Base-by-base conservation (phyloP, 2,888 invertebrate genomes). In the Acleris emargana region DNA sequence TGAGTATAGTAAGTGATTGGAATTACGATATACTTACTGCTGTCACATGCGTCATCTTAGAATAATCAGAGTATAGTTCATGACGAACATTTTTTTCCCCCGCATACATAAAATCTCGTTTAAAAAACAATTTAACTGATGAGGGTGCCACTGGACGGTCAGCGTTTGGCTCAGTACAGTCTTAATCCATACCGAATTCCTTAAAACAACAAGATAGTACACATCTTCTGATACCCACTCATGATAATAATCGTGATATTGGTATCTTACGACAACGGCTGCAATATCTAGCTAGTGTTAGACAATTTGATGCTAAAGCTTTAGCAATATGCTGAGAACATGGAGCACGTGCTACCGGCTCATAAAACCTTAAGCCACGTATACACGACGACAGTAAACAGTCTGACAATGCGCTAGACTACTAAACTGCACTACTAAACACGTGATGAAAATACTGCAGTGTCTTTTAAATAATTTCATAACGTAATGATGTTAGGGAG, bases 371-470 rank as follows among this genome's bases (percentile, higher is more conserved):
- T 18, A 62, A 51, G 57, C 43, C 55, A 62, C 51, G 55, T 62
- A 42, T 51, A 57, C 50, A 62, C 57, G 43, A 28, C 49, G 50
- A 25, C 43, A 62, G 55, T 60, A 57, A 57, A 50, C 55, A 22
- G 50, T 25, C 32, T 54, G 38, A 49, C 54, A 47, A 50, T 17
- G 38, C 25, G 49, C 9, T 57, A 38, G 49, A 50, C 32, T 58
- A 49, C 57, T 43, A 57, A 62, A 62, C 55, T 54, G 54, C 61
- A 55, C 22, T 22, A 49, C 61, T 55, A 38, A 60, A 61, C 17
- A 55, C 62, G 62, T 55, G 62, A 38, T 49, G 49, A 42, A 50
- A 49, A 62, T 49, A 55, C 54, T 38, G 20, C 5, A 16, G 4
- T 20, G 38, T 38, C 16, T 32, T 18, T 32, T 38, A 53, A 32